Evolutionary conservation across 2,797 vertebrate species (phyloP), one percentile per base, ranked within the genome.

Genomic region (Coranthus polyacanthus): DNA sequence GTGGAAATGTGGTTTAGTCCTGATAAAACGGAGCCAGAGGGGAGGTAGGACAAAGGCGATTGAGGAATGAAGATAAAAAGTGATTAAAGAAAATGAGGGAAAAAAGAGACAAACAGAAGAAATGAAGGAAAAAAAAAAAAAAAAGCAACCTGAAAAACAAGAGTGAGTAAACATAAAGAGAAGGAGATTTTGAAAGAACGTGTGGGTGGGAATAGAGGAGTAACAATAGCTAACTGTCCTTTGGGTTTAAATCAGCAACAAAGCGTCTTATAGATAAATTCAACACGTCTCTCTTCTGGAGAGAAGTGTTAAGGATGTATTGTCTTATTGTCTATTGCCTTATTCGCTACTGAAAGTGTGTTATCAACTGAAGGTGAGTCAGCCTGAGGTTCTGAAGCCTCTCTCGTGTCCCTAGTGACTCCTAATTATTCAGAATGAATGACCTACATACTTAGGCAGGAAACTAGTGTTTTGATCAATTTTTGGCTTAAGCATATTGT

Each of bases 21-120:
- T 69, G 82, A 89, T 88, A 87, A 88, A 89, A 80, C 60, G 63
- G 82, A 67, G 77, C 78, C 74, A 75, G 72, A 51, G 79, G 73
- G 64, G 59, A 82, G 75, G 79, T 51, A 72, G n/a, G 71, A 81
- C 46, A n/a, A 71, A 75, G 73, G 79, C 51, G 62, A 72, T 71
- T 49, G 67, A 62, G 65, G 75, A 61, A 60, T 42, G 26, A 65
- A 85, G 74, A 83, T 83, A 81, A 80, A 82, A 67, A 69, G 72
- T 79, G 81, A 88, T 84, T 83, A 84, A 81, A 83, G 68, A 58
- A 81, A 84, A 78, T 60, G 70, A 78, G 57, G 11, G 9, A 18
- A 17, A 65, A 38, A 58, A 49, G 49, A 55, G 57, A 46, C 49
- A 63, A 67, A 68, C 44, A 61, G 34, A 56, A n/a, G 47, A 37